A percentile compares a stretch with the other conserved stretches of the same genome.
phyloP scores from a whole-genome alignment of 2,797 vertebrate genomes.

The Nyctalus aviator region DNA sequence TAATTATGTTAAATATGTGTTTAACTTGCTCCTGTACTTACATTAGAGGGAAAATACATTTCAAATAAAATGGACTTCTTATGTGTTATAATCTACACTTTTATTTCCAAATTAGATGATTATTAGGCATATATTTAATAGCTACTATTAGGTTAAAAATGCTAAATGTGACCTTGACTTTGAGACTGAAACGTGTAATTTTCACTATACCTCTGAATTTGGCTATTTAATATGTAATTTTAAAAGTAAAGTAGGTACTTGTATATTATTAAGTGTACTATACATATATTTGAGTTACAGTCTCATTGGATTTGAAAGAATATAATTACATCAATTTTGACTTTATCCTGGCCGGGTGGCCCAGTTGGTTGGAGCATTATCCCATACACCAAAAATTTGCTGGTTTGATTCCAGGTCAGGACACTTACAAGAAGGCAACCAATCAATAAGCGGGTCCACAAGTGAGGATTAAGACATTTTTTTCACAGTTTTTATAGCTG shows the following conservation, averaged over 20 bases:
- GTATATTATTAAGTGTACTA: background rate
- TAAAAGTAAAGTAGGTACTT: background rate
- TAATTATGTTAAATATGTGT: slow-evolving; percentile 47
- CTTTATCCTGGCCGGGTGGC: background rate
- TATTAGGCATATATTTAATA: slow-evolving; percentile 59
- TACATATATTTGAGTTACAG: slow-evolving; percentile 36
- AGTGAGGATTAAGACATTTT: background rate
- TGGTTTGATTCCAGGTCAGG: background rate
- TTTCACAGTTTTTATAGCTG: background rate
- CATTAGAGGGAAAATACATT: slow-evolving; percentile 26
- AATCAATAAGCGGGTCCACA: background rate
- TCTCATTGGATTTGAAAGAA: slow-evolving; percentile 1
- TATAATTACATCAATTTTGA: background rate
- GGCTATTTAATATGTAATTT: slow-evolving; percentile 46
- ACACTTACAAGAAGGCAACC: background rate
- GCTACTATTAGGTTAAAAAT: slow-evolving; percentile 54
- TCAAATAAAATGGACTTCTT: slow-evolving; percentile 44
- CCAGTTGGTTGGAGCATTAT: background rate
- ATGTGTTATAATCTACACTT: slow-evolving; percentile 26
- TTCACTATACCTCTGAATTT: slow-evolving; percentile 37
- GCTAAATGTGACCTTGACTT: slow-evolving; percentile 52
- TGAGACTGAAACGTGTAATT: slow-evolving; percentile 67
- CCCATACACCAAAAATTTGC: background rate
- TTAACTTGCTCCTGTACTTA: slow-evolving; percentile 38
- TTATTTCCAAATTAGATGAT: slow-evolving; percentile 67